Evolutionary conservation across 2,888 invertebrate genomes (phyloP), one percentile per base, ranked within the genome.

Genomic region (Drosophila anomalata): DNA sequence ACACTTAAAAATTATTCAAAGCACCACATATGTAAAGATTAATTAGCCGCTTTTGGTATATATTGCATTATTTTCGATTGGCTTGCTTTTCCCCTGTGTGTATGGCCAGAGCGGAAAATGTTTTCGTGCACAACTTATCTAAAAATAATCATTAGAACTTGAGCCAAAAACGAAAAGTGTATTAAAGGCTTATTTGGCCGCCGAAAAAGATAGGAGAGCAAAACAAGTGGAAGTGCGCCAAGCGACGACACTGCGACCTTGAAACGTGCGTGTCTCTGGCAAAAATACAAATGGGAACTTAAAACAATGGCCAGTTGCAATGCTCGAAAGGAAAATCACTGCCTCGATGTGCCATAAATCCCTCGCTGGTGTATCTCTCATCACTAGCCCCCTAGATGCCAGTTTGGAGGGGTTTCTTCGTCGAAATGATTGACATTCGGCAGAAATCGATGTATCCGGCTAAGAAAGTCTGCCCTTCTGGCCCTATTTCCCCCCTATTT

Each of bases 71-170:
- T 31, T 69, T 60, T 60, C 36, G 56, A 47, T 14, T 57, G 31
- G n/a, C 24, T 42, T 3, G 17, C 29, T n/a, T 70, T 57, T 55
- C 41, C 41, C 48, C 22, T 22, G 46, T 36, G 41, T 33, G 65
- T 50, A 42, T 55, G 58, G 20, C 65, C n/a, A 47, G 39, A 71
- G 47, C 44, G 3, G 26, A 29, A 20, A 24, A 52, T 50, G 44
- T 11, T 57, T 59, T 70, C 61, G 69, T 70, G 76, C 59, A 72
- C 75, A 84, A 66, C 66, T 77, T 75, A 67, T 75, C 84, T 84
- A 84, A 79, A 84, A 84, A 84, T 84, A 84, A 74, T 48, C 50
- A 77, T 77, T 75, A 84, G 84, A 85, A 77, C 74, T 73, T 79
- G 77, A 83, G 84, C 84, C 89, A 89, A 89, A 80, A 75, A 67